phyloP scores from a whole-genome alignment of 2,888 invertebrate species.

The Hirtodrosophila alboralis region DNA sequence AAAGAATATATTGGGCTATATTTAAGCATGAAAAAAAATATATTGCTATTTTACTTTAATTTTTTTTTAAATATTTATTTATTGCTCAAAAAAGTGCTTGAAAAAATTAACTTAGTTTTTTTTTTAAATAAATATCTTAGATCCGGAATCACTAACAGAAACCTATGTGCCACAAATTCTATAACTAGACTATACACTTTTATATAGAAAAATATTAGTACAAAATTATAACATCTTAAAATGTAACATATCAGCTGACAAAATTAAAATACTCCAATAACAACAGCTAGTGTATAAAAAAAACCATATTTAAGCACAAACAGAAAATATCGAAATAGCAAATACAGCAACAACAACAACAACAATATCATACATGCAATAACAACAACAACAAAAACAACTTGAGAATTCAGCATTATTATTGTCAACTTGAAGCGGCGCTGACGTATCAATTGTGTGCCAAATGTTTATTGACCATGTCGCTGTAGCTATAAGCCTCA shows the following conservation, averaged over 20 bases:
- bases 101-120: too few relatives aligned
- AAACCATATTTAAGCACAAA: constrained; percentile 11
- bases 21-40: too few relatives aligned
- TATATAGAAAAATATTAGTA: too few relatives aligned
- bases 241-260: neutral
- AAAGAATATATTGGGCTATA: too few relatives aligned
- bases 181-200: too few relatives aligned
- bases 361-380: constrained; percentile 11
- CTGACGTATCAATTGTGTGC: constrained; percentile 80
- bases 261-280: neutral
- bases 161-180: too few relatives aligned
- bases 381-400: constrained; percentile 21
- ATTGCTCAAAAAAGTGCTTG: too few relatives aligned
- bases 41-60: too few relatives aligned
- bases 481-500: constrained; percentile 48
- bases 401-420: constrained; percentile 59
- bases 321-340: constrained; percentile 13
- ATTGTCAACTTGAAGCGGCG: constrained; percentile 68
- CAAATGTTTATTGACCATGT: constrained; percentile 80
- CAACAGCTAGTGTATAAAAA: constrained; percentile 1
- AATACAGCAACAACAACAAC: constrained; percentile 14
- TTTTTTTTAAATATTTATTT: too few relatives aligned
- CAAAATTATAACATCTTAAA: too few relatives aligned
- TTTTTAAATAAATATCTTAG: too few relatives aligned
- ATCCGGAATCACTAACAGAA: too few relatives aligned